Evolutionary conservation across 2,797 vertebrate species (phyloP).

Genomic region (Melanotaenia nigrans): DNA sequence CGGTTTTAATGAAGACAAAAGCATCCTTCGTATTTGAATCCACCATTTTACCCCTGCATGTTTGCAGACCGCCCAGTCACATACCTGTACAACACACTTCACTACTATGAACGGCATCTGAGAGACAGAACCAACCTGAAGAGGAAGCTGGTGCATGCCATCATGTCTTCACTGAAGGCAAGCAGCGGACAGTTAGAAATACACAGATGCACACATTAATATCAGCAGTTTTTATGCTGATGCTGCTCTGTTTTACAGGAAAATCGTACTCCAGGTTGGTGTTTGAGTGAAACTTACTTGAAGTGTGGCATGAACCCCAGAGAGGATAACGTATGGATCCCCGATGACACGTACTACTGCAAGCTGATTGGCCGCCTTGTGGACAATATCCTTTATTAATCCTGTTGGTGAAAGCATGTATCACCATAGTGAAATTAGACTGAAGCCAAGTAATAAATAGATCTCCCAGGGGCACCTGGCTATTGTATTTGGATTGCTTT

Average conservation of each 20-base stretch:
- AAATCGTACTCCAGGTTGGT: constrained; percentile 95
- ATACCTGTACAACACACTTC: constrained; percentile 98
- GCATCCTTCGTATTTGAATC: too few relatives aligned
- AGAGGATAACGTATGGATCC: constrained; percentile 94
- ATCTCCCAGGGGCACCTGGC: constrained; percentile 1
- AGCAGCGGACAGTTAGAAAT: neutral
- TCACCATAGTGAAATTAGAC: constrained; percentile 4
- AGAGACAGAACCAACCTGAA: constrained; percentile 93
- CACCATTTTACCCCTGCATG: neutral
- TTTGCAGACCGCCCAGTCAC: constrained; percentile 94
- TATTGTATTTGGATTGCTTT: constrained; percentile 16
- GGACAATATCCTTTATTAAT: constrained; percentile 94
- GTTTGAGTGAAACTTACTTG: constrained; percentile 95
- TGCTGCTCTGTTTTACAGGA: constrained; percentile 73
- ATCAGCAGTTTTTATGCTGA: neutral
- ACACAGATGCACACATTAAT: neutral
- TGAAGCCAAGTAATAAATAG: constrained; percentile 3
- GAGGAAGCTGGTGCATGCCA: constrained; percentile 96
- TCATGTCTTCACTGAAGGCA: constrained; percentile 95
- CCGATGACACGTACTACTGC: constrained; percentile 99
- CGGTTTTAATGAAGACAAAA: too few relatives aligned
- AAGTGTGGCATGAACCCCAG: constrained; percentile 94
- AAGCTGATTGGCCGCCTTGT: constrained; percentile 97
- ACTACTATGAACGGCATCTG: constrained; percentile 97
- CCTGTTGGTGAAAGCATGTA: neutral